Percentiles rank a stretch among this genome's conserved stretches.
These are phyloP conservation scores for Blera fallax DNA, from an alignment of 2,888 invertebrate species.

Conservation along the genomic window DNA sequence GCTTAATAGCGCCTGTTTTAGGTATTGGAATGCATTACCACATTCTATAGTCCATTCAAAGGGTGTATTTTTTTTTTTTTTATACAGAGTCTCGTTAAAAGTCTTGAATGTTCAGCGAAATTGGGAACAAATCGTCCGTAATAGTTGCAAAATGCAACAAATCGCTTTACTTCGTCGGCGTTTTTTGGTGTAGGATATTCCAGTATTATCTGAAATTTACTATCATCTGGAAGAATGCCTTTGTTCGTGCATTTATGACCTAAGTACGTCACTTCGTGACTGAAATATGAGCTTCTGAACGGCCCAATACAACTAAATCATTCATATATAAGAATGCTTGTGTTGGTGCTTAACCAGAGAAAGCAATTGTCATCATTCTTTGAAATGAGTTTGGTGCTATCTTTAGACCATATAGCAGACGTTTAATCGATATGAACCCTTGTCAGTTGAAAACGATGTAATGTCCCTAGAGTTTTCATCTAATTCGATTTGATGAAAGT, in stretches of 20 bases:
- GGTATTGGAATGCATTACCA: slow-evolving; percentile 1
- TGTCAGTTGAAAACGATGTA: slow-evolving; percentile 12
- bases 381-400: slow-evolving; percentile 67
- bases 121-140: slow-evolving; percentile 45
- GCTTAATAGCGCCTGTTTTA: slow-evolving; percentile 17
- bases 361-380: slow-evolving; percentile 75
- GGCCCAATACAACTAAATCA: slow-evolving; percentile 73
- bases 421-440: slow-evolving; percentile 72
- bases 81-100: not conserved
- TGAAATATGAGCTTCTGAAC: slow-evolving; percentile 52
- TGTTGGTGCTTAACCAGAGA: slow-evolving; percentile 64
- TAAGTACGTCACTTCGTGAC: not conserved
- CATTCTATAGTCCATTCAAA: slow-evolving; percentile 37
- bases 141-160: slow-evolving; percentile 46
- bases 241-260: too few relatives aligned
- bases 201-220: slow-evolving; percentile 19
- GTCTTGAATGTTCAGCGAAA: slow-evolving; percentile 3
- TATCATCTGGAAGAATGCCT: slow-evolving; percentile 18
- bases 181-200: slow-evolving; percentile 23
- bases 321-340: slow-evolving; percentile 73
- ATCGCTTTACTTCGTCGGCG: too few relatives aligned
- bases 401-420: slow-evolving; percentile 73
- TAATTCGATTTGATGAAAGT: not conserved
- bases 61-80: not conserved
- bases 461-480: slow-evolving; percentile 19